A percentile compares a stretch with the other conserved stretches of the same genome.
These are phyloP conservation scores for Creontiades dilutus DNA, from an alignment of 2,888 invertebrate species.

Conservation along the genomic window DNA sequence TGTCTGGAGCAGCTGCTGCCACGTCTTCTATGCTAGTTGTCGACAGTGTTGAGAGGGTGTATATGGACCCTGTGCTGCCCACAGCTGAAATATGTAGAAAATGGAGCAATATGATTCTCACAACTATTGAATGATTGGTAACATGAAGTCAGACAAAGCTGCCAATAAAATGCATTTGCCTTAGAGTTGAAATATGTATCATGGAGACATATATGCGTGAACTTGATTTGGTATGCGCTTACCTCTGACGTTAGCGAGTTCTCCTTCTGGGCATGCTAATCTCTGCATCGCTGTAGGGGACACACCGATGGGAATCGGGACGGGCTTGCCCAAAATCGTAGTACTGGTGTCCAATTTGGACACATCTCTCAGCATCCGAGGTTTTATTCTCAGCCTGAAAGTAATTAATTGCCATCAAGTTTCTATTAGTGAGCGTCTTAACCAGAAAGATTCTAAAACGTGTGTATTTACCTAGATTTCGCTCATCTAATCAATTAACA, in stretches of 20 bases:
- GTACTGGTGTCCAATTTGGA: constrained; percentile 83
- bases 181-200: no score
- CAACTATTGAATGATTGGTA: no score
- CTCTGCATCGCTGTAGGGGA: constrained; percentile 95
- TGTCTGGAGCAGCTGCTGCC: constrained; percentile 86
- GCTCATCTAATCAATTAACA: no score
- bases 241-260: constrained; percentile 90
- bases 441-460: no score
- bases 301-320: constrained; percentile 88
- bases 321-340: constrained; percentile 83
- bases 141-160: no score
- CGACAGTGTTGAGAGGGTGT: constrained; percentile 90
- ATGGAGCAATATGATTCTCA: no score
- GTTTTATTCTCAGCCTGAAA: constrained; percentile 86
- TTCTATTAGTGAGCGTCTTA: no score
- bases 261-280: constrained; percentile 94
- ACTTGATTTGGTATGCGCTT: not conserved
- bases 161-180: no score
- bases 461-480: no score
- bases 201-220: no score
- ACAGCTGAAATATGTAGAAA: constrained; percentile 82
- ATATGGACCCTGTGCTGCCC: constrained; percentile 86
- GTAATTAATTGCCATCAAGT: not conserved
- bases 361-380: constrained; percentile 88
- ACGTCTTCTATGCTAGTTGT: constrained; percentile 94